Evolutionary conservation across 2,888 invertebrate genomes (phyloP).

Genomic region (Fragum whitleyi): DNA sequence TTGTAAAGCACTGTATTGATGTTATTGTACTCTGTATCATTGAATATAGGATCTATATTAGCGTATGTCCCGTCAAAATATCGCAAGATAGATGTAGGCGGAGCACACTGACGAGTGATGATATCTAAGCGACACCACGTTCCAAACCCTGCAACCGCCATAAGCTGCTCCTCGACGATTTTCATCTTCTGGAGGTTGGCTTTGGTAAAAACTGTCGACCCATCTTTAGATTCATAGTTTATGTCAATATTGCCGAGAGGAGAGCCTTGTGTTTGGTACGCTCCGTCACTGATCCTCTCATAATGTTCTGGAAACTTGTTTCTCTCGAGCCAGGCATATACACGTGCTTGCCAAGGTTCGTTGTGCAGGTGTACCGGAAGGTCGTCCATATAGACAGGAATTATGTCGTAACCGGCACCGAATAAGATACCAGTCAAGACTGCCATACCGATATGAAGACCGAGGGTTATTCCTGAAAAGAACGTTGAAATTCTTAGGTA

Average conservation of each 20-base stretch:
- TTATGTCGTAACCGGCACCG: constrained; percentile 65
- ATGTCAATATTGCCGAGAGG: constrained; percentile 15
- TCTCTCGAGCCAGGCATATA: constrained; percentile 65
- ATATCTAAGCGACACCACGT: constrained; percentile 1
- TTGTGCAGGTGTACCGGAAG: constrained; percentile 73
- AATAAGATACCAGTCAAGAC: constrained; percentile 58
- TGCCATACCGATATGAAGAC: constrained; percentile 55
- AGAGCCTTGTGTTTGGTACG: constrained; percentile 13
- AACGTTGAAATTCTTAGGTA: background rate
- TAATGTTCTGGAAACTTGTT: constrained; percentile 47
- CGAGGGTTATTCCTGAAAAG: constrained; percentile 64
- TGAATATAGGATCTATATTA: constrained; percentile 66
- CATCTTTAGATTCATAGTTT: constrained; percentile 14
- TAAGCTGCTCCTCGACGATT: background rate
- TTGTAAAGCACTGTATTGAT: constrained; percentile 66
- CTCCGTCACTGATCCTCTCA: constrained; percentile 13
- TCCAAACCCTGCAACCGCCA: background rate
- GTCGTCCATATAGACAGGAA: constrained; percentile 67
- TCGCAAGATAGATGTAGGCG: constrained; percentile 65
- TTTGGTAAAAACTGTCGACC: constrained; percentile 4
- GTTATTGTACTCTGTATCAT: constrained; percentile 71
- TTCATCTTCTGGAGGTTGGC: constrained; percentile 7
- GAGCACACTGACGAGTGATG: constrained; percentile 1
- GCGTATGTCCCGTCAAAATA: constrained; percentile 75
- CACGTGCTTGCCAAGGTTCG: constrained; percentile 67